These are phyloP conservation scores for Trachemys scripta DNA, from an alignment of 2,113 vertebrate genomes.

Conservation along the genomic window DNA sequence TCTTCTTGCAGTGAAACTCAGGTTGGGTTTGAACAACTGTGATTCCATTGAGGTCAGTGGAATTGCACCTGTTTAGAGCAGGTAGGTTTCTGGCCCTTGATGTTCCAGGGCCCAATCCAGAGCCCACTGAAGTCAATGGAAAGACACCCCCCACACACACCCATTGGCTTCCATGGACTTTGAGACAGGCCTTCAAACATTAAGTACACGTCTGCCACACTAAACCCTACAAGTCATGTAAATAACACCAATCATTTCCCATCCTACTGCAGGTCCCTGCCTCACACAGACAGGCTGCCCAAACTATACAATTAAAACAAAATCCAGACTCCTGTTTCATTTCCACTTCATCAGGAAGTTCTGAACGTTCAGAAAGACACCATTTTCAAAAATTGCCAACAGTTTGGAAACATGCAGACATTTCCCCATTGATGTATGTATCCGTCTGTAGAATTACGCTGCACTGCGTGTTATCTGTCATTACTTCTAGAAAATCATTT, in stretches of 20 bases:
- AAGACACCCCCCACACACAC: too few relatives aligned
- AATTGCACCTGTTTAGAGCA: constrained; percentile 14
- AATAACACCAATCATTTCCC: neutral
- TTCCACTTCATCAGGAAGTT: neutral
- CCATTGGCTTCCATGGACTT: too few relatives aligned
- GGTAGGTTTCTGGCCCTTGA: neutral
- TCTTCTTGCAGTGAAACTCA: neutral
- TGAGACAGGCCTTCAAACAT: too few relatives aligned
- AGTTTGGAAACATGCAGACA: neutral
- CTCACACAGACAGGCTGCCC: neutral
- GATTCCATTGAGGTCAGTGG: neutral
- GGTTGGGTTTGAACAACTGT: neutral
- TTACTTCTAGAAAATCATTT: neutral
- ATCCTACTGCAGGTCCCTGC: neutral
- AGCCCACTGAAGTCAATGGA: neutral
- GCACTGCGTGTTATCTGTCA: neutral
- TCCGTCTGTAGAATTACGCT: neutral
- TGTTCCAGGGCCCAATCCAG: rapidly evolving
- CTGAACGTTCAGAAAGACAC: neutral
- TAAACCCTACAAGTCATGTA: neutral
- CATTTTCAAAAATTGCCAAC: neutral
- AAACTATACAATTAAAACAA: constrained; percentile 50
- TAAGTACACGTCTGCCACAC: neutral
- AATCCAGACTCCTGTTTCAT: constrained; percentile 21
- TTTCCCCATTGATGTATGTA: neutral